Percentiles rank a stretch among this genome's conserved stretches.
Conservation (phyloP, 2,888 invertebrate species). For the Andrena trimmerana region DNA sequence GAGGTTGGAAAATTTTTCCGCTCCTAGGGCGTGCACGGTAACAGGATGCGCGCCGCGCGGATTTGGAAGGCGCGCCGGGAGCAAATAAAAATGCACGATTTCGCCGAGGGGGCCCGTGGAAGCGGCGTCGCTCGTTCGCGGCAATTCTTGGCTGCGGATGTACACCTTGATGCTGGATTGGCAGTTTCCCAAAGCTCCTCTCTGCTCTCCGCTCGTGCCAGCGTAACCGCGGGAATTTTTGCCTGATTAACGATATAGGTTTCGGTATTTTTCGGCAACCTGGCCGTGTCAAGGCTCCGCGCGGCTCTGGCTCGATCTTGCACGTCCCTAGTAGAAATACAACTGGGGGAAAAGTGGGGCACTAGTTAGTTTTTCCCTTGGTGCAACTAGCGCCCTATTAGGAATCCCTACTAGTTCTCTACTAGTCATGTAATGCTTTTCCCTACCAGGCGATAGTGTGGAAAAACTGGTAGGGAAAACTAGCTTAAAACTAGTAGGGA, state of each 20-base stretch:
- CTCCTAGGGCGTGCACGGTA: slow-evolving; percentile 19
- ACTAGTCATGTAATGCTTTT: too few species aligned
- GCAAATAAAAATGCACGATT: slow-evolving; percentile 79
- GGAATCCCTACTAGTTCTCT: too few species aligned
- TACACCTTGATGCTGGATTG: slow-evolving; percentile 76
- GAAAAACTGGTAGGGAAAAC: too few species aligned
- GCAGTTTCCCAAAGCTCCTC: slow-evolving; percentile 78
- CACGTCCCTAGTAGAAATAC: too few species aligned
- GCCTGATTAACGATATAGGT: slow-evolving; percentile 82
- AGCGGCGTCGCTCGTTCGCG: slow-evolving; percentile 38
- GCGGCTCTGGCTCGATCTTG: slow-evolving; percentile 37
- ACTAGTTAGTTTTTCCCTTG: too few species aligned
- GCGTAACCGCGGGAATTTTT: slow-evolving; percentile 81
- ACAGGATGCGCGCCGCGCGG: slow-evolving; percentile 25
- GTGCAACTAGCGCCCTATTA: too few species aligned
- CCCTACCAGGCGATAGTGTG: too few species aligned
- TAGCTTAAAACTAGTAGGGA: too few species aligned
- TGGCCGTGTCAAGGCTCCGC: slow-evolving; percentile 46
- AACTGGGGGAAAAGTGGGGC: too few species aligned
- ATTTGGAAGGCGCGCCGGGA: slow-evolving; percentile 58
- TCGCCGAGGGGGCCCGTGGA: slow-evolving; percentile 65
- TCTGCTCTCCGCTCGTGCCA: slow-evolving; percentile 73
- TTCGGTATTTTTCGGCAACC: slow-evolving; percentile 75
- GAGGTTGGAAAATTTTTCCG: slow-evolving; percentile 34
- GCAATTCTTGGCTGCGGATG: slow-evolving; percentile 69